Evolutionary conservation across 2,888 invertebrate species (phyloP), one percentile per base, ranked within the genome.

Genomic region (Drosophila meridiana): DNA sequence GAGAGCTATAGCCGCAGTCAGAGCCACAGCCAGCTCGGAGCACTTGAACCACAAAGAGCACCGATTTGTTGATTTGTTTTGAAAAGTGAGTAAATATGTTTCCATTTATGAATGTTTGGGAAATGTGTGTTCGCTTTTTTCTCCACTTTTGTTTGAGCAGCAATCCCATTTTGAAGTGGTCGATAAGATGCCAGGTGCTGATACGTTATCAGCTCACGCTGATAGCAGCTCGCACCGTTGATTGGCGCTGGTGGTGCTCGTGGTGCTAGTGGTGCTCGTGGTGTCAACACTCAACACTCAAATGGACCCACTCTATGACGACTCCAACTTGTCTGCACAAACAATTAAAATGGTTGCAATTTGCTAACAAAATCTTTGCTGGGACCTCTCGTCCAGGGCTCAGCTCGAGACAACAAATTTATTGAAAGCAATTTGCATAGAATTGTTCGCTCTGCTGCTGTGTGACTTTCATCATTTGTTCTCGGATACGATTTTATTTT

Each of bases 361-460:
- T 84, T 84, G 84, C 79, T 68, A 79, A 74, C 70, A 69, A 69
- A 84, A 83, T 79, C 87, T 78, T 72, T 70, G 80, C 76, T 56
- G 28, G 14, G 43, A 52, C 50, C 13, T 32, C 36, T 32, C 36
- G 50, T 60, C 55, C 52, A 48, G 40, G 47, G 60, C 57, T 45
- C 68, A 63, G 68, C 73, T 73, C 63, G 61, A 73, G 76, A 82
- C 81, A 88, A 84, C 83, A 90, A 90, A 90, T 90, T 91, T 89
- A 91, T 90, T 84, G 86, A 84, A 86, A 86, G 82, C 85, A 89
- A 92, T 92, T 92, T 91, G 87, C 92, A 87, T 87, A 74, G 80
- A 83, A 62, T 65, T 50, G 34, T 87, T 78, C 11, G 45, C 38
- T 11, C 87, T 88, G 20, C 91, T 40, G 75, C 66, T 70, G 69